These are phyloP conservation scores for Vulpes lagopus DNA, from an alignment of 2,113 vertebrate species.

Conservation along the genomic window DNA sequence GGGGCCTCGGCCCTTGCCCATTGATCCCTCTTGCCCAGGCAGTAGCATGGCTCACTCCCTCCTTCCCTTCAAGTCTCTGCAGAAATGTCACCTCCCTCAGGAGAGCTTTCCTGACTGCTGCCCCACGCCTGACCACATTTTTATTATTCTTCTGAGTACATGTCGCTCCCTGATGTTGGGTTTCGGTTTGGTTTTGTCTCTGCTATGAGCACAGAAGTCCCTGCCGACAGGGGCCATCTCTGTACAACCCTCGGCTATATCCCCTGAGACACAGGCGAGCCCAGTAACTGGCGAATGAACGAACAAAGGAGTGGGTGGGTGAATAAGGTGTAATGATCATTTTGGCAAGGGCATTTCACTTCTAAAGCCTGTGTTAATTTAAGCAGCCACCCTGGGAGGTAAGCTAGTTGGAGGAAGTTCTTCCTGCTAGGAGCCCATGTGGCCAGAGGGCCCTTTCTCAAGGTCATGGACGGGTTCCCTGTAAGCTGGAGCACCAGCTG, in stretches of 20 bases:
- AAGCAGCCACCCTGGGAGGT: neutral
- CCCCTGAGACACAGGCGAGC: neutral
- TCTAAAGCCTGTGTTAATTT: neutral
- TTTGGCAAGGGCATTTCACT: neutral
- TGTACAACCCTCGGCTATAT: neutral
- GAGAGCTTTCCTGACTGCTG: neutral
- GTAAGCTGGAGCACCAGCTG: neutral
- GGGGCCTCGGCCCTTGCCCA: neutral
- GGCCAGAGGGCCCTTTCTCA: neutral
- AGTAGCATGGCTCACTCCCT: neutral
- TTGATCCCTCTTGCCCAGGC: neutral
- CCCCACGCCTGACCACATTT: neutral
- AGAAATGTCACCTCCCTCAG: neutral
- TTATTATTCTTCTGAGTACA: neutral
- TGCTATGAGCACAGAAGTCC: neutral
- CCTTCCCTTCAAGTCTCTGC: neutral
- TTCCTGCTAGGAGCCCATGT: neutral
- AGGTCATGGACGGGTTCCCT: neutral
- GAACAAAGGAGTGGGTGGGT: fast-evolving
- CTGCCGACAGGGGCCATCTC: neutral
- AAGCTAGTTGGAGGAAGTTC: neutral
- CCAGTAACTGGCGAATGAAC: neutral
- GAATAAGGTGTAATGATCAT: fast-evolving
- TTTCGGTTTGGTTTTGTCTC: neutral
- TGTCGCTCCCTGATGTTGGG: neutral